Evolutionary conservation across 2,797 vertebrate genomes (phyloP), one percentile per base, ranked within the genome.

Genomic region (Bradypodion pumilum): DNA sequence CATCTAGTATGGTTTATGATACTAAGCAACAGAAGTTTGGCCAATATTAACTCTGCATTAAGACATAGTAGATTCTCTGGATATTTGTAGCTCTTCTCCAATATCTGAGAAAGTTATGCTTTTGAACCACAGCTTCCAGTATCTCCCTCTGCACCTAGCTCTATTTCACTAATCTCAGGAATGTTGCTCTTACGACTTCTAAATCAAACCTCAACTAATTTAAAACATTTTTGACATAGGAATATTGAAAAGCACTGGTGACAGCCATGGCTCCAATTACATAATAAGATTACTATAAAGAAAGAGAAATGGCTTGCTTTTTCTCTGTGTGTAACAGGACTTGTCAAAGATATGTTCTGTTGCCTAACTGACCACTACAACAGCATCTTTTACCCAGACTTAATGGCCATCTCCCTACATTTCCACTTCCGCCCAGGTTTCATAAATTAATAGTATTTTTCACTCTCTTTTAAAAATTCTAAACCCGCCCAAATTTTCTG

Each of bases 221-320:
- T 66, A 65, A 46, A 66, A 83, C 10, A 56, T 68, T 76, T 68
- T 69, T 77, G 49, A 69, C 63, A 68, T 35, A 52, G 25, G 82
- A 44, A 83, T 83, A 75, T 52, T n/a, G 27, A 23, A n/a, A 74
- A 21, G 37, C 63, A 76, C 3, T 35, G 35, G 65, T 69, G n/a
- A 83, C 46, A 74, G 44, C 40, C 29, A 83, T 60, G 25, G 49
- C 65, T 59, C 15, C 44, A 69, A n/a, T 76, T 70, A 25, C 49
- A 77, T 76, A 60, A 52, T 60, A 77, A 60, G 6, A 42, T 49
- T 82, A 37, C 74, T 77, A 59, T 69, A 83, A 83, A 77, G 52
- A 69, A 27, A 82, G 49, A 44, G 46, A 60, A 9, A n/a, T 49
- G 23, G 27, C 59, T 62, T 74, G 56, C 27, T 77, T 83, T 56